Percentiles rank a stretch among this genome's conserved stretches.
Conservation (phyloP, 2,888 invertebrate species). For the Caenorhabditis imperialis region DNA sequence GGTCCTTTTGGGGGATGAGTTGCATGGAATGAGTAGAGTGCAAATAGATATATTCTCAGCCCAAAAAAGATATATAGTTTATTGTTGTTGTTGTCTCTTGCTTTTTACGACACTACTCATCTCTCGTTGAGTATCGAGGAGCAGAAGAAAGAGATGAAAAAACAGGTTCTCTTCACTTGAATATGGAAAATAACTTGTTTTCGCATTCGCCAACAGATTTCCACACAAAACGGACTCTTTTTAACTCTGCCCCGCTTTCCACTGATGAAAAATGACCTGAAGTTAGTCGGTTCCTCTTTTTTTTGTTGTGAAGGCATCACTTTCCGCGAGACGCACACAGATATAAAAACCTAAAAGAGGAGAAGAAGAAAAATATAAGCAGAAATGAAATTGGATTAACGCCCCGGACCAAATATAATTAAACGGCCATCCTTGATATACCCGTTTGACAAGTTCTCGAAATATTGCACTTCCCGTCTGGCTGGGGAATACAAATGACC, state of each 20-base stretch:
- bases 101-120: too few relatives aligned
- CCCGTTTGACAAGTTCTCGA: constrained; percentile 35
- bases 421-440: constrained; percentile 40
- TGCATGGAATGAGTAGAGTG: constrained; percentile 22
- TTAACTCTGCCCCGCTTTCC: constrained; percentile 15
- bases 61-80: background rate
- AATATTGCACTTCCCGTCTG: constrained; percentile 27
- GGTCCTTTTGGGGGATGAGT: constrained; percentile 27
- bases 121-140: too few relatives aligned
- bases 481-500: background rate
- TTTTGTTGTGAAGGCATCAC: constrained; percentile 10
- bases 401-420: constrained; percentile 31
- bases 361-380: background rate
- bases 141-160: background rate
- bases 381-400: constrained; percentile 32
- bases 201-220: background rate
- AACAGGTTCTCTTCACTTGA: constrained; percentile 18
- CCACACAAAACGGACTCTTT: too few relatives aligned
- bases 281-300: constrained; percentile 17
- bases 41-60: constrained; percentile 1
- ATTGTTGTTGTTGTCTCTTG: constrained; percentile 10
- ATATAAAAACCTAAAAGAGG: background rate
- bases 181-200: constrained; percentile 51
- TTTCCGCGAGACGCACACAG: constrained; percentile 2
- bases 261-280: constrained; percentile 50